phyloP scores from a whole-genome alignment of 2,113 vertebrate species.

The Brachyistius frenatus region DNA sequence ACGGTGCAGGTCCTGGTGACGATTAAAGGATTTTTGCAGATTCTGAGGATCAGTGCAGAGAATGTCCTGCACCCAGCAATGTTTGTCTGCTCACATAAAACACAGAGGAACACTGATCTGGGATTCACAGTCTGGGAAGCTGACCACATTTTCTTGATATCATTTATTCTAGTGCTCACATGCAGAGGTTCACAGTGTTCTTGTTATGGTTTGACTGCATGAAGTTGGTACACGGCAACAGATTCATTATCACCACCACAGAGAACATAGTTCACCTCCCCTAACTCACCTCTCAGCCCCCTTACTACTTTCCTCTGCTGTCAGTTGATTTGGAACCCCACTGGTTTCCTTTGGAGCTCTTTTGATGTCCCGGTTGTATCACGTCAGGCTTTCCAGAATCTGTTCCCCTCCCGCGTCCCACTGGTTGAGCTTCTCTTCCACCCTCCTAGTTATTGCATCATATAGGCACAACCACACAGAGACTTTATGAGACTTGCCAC shows the following conservation, averaged over 20 bases:
- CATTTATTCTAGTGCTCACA: conserved; percentile 10
- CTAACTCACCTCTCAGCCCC: conserved; percentile 22
- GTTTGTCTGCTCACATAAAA: conserved; percentile 32
- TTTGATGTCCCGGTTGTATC: conserved; percentile 37
- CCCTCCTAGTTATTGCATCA: conserved; percentile 28
- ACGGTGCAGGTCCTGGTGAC: conserved; percentile 39
- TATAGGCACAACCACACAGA: conserved; percentile 1
- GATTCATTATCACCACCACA: conserved; percentile 21
- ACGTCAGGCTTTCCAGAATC: conserved; percentile 37
- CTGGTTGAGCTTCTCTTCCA: conserved; percentile 31
- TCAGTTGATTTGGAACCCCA: conserved; percentile 19
- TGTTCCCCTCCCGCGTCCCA: conserved; percentile 49
- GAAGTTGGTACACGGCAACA: conserved; percentile 15
- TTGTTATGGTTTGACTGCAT: conserved; percentile 7
- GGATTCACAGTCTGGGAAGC: conserved; percentile 19
- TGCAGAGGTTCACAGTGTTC: conserved; percentile 34
- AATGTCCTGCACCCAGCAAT: conserved; percentile 30
- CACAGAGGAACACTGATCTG: conserved; percentile 20
- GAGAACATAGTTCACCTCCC: conserved; percentile 17
- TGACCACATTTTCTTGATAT: conserved; percentile 10
- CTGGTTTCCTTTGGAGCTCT: conserved; percentile 37
- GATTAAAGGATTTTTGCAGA: conserved; percentile 71
- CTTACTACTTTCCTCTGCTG: conserved; percentile 18
- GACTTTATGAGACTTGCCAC: not conserved
- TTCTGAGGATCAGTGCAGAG: conserved; percentile 54